Percentiles rank a stretch among this genome's conserved stretches.
These are phyloP conservation scores for Anisognathus igniventris DNA, from an alignment of 2,797 vertebrate species.

Conservation along the genomic window DNA sequence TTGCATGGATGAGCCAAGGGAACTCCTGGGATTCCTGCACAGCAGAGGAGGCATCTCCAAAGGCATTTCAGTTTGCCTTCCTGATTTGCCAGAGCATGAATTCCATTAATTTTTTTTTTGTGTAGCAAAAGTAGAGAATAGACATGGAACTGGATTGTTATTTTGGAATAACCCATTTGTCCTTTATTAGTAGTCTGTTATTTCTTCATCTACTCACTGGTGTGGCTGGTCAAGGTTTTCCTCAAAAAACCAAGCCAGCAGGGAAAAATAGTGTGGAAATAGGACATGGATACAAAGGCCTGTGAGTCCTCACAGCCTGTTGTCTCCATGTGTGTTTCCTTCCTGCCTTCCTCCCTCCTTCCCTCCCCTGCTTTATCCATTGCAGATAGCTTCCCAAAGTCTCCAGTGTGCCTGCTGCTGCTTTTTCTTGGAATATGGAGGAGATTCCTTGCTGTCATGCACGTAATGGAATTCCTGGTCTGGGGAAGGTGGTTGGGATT, in stretches of 20 bases:
- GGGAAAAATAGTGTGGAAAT: neutral
- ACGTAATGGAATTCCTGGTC: neutral
- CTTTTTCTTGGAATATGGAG: accelerated
- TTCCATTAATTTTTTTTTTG: neutral
- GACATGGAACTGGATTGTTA: neutral
- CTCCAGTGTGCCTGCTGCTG: neutral
- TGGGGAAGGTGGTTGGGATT: neutral
- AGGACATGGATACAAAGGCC: too few relatives aligned
- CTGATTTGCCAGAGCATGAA: neutral
- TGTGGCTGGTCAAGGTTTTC: neutral
- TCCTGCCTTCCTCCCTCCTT: neutral
- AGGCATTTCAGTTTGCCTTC: neutral
- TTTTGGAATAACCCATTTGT: neutral
- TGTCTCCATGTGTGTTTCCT: neutral
- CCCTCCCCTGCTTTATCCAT: neutral
- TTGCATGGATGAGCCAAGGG: neutral
- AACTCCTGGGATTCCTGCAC: neutral
- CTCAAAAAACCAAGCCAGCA: neutral
- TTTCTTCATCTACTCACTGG: neutral
- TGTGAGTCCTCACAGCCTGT: neutral
- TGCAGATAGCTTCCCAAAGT: neutral
- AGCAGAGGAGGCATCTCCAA: neutral
- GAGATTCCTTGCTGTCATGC: neutral
- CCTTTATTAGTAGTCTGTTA: accelerated
- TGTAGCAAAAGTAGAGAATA: neutral